Conservation (phyloP, 1,140 invertebrate genomes). For the Drosophila burlai region DNA sequence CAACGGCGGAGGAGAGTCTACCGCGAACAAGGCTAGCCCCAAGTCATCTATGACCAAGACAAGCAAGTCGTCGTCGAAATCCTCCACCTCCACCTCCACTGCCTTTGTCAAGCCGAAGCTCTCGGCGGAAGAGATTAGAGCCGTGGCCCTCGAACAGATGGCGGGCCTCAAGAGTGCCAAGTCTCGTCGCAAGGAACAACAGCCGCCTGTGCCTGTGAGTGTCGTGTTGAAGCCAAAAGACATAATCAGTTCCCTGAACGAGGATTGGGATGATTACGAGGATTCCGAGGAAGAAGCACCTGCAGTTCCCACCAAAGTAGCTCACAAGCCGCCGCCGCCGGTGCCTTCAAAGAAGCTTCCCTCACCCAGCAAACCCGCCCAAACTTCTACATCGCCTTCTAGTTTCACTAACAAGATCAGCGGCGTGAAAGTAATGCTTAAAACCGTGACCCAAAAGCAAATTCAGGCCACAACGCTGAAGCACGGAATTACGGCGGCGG, state of each 20-base stretch:
- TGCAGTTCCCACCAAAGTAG: conserved; percentile 1
- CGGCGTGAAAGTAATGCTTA: conserved; percentile 47
- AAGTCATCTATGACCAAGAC: background rate
- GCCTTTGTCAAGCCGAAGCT: conserved; percentile 43
- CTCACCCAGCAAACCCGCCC: conserved; percentile 4
- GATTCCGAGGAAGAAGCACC: conserved; percentile 38
- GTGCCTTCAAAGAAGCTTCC: conserved; percentile 24
- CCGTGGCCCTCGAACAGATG: conserved; percentile 77
- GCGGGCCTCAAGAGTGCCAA: conserved; percentile 53
- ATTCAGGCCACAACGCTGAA: conserved; percentile 1
- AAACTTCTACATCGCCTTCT: background rate
- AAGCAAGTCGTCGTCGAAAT: background rate
- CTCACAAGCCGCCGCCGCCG: conserved; percentile 19
- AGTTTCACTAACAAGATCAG: conserved; percentile 18
- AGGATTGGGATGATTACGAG: conserved; percentile 82
- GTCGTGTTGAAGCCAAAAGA: conserved; percentile 48
- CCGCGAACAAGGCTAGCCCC: conserved; percentile 8
- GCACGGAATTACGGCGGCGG: conserved; percentile 1
- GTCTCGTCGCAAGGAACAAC: conserved; percentile 63
- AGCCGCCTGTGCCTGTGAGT: conserved; percentile 13
- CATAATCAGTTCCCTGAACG: conserved; percentile 60
- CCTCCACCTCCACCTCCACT: background rate
- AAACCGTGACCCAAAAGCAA: conserved; percentile 36
- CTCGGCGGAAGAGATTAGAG: conserved; percentile 71
- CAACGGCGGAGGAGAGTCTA: conserved; percentile 11